Conservation (phyloP, 2,888 invertebrate genomes). For the Xanthia togata region DNA sequence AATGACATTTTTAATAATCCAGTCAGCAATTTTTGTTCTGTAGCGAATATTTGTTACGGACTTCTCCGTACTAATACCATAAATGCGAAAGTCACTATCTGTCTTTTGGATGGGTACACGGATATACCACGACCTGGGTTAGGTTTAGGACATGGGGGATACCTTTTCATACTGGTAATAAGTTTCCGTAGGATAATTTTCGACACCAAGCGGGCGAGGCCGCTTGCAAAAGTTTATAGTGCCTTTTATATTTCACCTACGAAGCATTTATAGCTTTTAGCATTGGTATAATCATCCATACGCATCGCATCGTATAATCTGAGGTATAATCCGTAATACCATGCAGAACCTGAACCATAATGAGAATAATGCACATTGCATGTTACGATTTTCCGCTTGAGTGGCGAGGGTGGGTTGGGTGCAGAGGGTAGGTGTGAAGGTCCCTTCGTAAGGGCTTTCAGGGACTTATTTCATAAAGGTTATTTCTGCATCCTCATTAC, state of each 20-base stretch:
- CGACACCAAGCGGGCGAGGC: neutral
- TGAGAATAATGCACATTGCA: constrained; percentile 36
- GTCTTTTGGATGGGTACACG: neutral
- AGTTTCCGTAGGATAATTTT: neutral
- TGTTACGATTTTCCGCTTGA: constrained; percentile 41
- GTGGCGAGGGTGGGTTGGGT: constrained; percentile 13
- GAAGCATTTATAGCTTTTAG: neutral
- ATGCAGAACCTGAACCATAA: neutral
- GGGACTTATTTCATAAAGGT: constrained; percentile 4
- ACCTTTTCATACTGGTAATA: too few species aligned
- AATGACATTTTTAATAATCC: constrained; percentile 17
- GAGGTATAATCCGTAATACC: constrained; percentile 1
- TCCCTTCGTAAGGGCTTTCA: constrained; percentile 17
- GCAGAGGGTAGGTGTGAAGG: constrained; percentile 15
- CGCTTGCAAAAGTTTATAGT: neutral
- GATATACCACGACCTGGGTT: neutral
- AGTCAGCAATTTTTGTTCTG: constrained; percentile 18
- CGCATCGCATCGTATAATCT: neutral
- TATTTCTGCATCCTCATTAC: constrained; percentile 3
- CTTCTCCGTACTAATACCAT: too few species aligned
- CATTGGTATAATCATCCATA: neutral
- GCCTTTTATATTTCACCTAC: neutral
- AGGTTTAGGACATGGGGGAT: neutral
- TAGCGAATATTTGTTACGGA: neutral
- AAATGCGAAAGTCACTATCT: neutral